Evolutionary conservation across 2,797 vertebrate genomes (phyloP).

Genomic region (Acanthurus lineatus): DNA sequence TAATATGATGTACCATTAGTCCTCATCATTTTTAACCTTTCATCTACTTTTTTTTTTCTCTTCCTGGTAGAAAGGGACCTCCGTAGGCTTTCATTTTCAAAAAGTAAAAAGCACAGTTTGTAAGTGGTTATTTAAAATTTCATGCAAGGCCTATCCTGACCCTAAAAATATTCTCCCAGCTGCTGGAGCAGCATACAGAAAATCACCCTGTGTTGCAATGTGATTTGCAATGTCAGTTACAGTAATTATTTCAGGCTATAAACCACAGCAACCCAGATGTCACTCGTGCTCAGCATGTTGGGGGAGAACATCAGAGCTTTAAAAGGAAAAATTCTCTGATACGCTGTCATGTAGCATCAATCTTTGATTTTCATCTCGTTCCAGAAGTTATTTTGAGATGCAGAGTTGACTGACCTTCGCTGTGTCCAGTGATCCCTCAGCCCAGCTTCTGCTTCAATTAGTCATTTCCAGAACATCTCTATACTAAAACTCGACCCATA

Average conservation of each 20-base stretch:
- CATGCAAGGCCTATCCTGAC: slow-evolving; percentile 2
- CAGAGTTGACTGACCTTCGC: slow-evolving; percentile 22
- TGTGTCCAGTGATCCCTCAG: slow-evolving; percentile 14
- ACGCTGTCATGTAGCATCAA: slow-evolving; percentile 33
- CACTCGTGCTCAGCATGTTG: slow-evolving; percentile 36
- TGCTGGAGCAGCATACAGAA: slow-evolving; percentile 24
- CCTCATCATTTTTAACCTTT: too few species aligned
- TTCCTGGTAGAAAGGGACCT: neutral
- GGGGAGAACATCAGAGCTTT: slow-evolving; percentile 22
- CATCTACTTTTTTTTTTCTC: neutral
- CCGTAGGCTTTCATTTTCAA: neutral
- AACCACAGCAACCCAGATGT: slow-evolving; percentile 43
- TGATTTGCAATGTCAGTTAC: slow-evolving; percentile 37
- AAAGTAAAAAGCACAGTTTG: slow-evolving; percentile 1
- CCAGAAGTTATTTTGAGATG: slow-evolving; percentile 17
- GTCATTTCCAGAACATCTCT: slow-evolving; percentile 15
- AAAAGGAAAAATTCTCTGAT: slow-evolving; percentile 36
- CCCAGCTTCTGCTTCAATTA: slow-evolving; percentile 18
- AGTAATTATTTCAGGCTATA: slow-evolving; percentile 49
- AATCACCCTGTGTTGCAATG: neutral
- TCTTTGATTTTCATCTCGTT: slow-evolving; percentile 10
- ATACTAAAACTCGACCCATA: neutral
- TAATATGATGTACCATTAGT: too few species aligned
- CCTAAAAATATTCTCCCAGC: slow-evolving; percentile 21
- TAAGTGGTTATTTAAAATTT: slow-evolving; percentile 36